These are phyloP conservation scores for Mimumesa dahlbomi DNA, from an alignment of 2,888 invertebrate genomes.

Conservation along the genomic window DNA sequence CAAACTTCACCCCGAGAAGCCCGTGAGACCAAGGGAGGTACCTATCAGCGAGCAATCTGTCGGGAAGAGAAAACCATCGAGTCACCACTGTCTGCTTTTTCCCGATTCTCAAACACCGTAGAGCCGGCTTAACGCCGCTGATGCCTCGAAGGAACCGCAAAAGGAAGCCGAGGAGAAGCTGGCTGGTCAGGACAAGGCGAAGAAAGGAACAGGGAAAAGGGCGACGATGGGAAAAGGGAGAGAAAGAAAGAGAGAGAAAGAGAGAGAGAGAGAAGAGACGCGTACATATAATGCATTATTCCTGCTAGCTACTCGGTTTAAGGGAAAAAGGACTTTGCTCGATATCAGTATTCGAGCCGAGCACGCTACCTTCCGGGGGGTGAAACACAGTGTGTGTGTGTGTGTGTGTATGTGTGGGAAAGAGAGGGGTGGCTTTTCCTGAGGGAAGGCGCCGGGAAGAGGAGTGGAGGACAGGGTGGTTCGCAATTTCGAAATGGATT, in stretches of 20 bases:
- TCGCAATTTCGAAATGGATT: conserved; percentile 80
- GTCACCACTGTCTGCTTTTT: background rate
- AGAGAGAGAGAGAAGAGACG: conserved; percentile 55
- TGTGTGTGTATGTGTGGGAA: background rate
- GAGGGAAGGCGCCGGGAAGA: conserved; percentile 70
- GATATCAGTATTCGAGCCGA: conserved; percentile 79
- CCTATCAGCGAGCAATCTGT: background rate
- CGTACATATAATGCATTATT: conserved; percentile 76
- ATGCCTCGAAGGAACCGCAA: conserved; percentile 10
- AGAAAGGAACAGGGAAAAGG: conserved; percentile 13
- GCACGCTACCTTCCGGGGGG: conserved; percentile 58
- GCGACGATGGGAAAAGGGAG: conserved; percentile 13
- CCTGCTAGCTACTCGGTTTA: conserved; percentile 73
- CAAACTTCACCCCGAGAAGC: background rate
- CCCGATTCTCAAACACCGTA: background rate
- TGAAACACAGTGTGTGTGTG: conserved; percentile 11
- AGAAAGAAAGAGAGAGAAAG: conserved; percentile 32
- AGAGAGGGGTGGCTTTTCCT: conserved; percentile 73
- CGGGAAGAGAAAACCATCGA: background rate
- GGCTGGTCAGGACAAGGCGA: background rate
- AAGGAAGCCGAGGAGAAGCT: conserved; percentile 3
- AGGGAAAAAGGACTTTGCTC: conserved; percentile 75
- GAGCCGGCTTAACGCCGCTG: conserved; percentile 2
- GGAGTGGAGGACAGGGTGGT: conserved; percentile 69
- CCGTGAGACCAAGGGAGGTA: background rate